Evolutionary conservation across 2,113 vertebrate species (phyloP).

Genomic region (Mus pahari): DNA sequence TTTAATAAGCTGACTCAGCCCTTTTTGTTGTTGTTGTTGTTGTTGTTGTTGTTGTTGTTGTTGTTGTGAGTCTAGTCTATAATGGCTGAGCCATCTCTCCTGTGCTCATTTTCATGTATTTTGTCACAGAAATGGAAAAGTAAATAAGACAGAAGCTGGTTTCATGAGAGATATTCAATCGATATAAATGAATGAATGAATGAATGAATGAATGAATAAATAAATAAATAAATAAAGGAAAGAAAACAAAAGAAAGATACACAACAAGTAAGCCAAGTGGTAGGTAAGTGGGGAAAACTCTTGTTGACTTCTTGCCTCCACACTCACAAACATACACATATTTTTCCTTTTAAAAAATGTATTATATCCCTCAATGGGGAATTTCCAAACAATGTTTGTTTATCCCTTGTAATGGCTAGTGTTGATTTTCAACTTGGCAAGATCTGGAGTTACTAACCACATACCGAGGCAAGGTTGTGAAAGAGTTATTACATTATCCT

Average conservation of each 20-base stretch:
- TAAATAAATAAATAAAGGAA: not conserved
- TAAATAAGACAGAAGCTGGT: not conserved
- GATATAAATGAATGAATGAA: not conserved
- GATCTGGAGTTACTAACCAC: not conserved
- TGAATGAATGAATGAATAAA: not conserved
- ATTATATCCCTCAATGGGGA: not conserved
- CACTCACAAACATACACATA: not conserved
- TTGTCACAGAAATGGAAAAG: not conserved
- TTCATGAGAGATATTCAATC: not conserved
- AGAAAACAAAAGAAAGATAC: too few relatives aligned
- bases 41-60: not conserved
- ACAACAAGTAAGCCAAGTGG: not conserved
- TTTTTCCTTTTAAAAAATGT: not conserved
- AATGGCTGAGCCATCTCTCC: not conserved
- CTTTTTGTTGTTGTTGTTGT: not conserved
- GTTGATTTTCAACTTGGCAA: not conserved
- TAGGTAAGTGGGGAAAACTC: not conserved
- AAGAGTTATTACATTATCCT: not conserved
- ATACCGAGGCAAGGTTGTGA: not conserved
- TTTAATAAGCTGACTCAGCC: not conserved
- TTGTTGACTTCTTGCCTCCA: not conserved
- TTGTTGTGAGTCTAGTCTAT: not conserved
- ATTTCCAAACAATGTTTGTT: not conserved
- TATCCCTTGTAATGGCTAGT: not conserved
- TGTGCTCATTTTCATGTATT: not conserved